Conservation (phyloP, 2,797 vertebrate genomes). For the Poeciliopsis paucimaculata region DNA sequence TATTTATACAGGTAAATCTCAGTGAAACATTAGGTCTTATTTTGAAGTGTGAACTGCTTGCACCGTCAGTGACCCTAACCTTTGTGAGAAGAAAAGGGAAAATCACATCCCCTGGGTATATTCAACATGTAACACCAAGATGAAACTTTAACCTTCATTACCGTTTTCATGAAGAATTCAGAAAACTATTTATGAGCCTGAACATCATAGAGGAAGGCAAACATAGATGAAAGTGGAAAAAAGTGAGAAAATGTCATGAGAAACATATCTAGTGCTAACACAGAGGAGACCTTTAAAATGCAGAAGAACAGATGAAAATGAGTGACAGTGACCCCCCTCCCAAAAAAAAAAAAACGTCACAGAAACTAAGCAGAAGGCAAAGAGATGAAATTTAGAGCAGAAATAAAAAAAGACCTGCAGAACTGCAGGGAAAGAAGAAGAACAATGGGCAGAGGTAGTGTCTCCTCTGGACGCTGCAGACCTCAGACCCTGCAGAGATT, state of each 20-base stretch:
- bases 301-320: conserved; percentile 20
- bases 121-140: neutral
- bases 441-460: conserved; percentile 72
- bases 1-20: neutral
- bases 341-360: neutral
- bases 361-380: conserved; percentile 26
- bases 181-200: conserved; percentile 1
- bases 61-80: conserved; percentile 10
- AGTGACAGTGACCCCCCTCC: conserved; percentile 21
- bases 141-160: conserved; percentile 3
- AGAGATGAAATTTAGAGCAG: conserved; percentile 49
- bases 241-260: conserved; percentile 4
- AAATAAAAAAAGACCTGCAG: conserved; percentile 28
- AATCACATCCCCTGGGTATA: neutral
- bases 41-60: neutral
- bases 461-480: conserved; percentile 71
- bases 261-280: conserved; percentile 9
- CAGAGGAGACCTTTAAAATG: conserved; percentile 6
- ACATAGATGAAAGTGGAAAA: neutral
- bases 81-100: neutral
- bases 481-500: conserved; percentile 79
- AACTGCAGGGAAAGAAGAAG: conserved; percentile 53
- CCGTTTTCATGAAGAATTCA: neutral
- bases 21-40: neutral
- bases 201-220: neutral